Conservation (phyloP, 2,797 vertebrate species). For the Nyctibius grandis region DNA sequence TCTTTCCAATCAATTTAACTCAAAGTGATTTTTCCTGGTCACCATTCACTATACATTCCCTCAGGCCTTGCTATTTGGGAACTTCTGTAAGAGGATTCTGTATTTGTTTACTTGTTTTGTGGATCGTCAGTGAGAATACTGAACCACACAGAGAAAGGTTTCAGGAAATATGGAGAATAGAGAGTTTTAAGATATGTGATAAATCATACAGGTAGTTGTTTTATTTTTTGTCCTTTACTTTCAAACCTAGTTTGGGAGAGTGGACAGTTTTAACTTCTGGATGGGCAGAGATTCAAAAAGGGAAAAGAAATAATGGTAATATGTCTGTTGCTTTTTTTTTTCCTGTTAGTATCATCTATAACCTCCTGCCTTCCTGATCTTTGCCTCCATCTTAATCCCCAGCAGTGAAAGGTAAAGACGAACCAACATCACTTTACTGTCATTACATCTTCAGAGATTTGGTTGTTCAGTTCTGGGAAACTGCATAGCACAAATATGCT, state of each 20-base stretch:
- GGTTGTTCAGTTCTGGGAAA: background rate
- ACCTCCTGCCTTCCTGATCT: background rate
- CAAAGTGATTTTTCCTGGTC: background rate
- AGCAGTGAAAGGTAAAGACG: background rate
- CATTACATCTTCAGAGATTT: background rate
- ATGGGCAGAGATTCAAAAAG: background rate
- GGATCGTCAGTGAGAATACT: background rate
- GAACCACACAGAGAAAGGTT: background rate
- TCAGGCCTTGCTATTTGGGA: background rate
- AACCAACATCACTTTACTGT: background rate
- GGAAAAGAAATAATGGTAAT: background rate
- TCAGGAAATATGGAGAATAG: background rate
- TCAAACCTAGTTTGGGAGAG: background rate
- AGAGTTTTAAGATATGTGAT: background rate
- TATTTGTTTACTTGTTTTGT: background rate
- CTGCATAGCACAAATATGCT: background rate
- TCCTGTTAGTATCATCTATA: background rate
- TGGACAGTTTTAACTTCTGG: background rate
- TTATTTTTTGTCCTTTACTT: background rate
- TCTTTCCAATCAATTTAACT: background rate
- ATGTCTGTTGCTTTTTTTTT: background rate
- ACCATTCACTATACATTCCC: background rate
- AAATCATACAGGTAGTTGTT: background rate
- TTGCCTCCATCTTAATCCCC: background rate
- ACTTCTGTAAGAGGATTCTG: background rate